A percentile compares a stretch with the other conserved stretches of the same genome.
Evolutionary conservation across 2,888 invertebrate genomes (phyloP).

Genomic region (Cryptocheilus praepositus): DNA sequence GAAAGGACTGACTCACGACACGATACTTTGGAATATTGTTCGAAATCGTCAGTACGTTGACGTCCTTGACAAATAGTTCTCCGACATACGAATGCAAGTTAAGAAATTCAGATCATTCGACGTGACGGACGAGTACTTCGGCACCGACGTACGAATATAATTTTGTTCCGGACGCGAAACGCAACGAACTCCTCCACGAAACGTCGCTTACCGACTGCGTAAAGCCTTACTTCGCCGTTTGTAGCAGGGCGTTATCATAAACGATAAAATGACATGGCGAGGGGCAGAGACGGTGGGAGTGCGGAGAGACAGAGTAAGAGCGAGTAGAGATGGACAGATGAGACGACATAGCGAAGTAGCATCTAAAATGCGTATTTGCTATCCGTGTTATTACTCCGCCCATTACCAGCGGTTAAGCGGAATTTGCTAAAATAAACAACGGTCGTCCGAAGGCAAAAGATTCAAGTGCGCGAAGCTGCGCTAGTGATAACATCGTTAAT

Average conservation of each 20-base stretch:
- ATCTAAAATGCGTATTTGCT: conserved; percentile 8
- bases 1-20: conserved; percentile 30
- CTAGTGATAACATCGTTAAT: too few species aligned
- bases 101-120: not conserved
- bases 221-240: conserved; percentile 36
- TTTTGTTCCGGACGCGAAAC: conserved; percentile 13
- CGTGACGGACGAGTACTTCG: too few species aligned
- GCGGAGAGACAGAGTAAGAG: not conserved
- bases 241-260: conserved; percentile 46
- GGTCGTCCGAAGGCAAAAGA: too few species aligned
- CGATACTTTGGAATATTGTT: conserved; percentile 13
- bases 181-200: conserved; percentile 19
- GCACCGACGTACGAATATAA: not conserved
- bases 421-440: not conserved
- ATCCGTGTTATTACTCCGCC: conserved; percentile 18
- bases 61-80: conserved; percentile 14
- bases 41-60: conserved; percentile 8
- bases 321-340: not conserved
- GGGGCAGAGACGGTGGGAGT: conserved; percentile 2
- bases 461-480: too few species aligned
- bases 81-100: conserved; percentile 15
- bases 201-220: conserved; percentile 32
- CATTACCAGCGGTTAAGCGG: conserved; percentile 17
- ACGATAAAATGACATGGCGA: conserved; percentile 42
- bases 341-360: not conserved